Base-by-base conservation (phyloP, 2,888 invertebrate species). In the Acleris holmiana region DNA sequence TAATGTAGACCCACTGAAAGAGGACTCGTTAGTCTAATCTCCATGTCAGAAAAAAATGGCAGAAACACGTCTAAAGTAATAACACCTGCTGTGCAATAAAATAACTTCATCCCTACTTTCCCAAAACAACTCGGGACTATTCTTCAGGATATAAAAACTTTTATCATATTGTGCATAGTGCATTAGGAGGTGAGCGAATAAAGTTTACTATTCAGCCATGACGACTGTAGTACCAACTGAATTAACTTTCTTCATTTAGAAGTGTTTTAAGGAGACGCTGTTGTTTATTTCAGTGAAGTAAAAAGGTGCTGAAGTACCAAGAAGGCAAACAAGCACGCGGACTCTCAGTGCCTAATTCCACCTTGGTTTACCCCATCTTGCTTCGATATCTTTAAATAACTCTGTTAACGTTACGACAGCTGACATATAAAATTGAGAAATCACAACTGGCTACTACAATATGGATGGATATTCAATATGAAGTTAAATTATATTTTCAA, bases 141-240 rank as follows among this genome's bases (percentile, higher is more conserved):
- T 62, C 50, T 56, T 62, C 46, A 35, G 50, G 29, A 21, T 50
- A 35, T 62, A 62, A 62, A 62, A 53, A 57, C 29, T 62, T 62
- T 57, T 51, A 62, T 56, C 62, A 50, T 56, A 50, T 17, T 56
- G 56, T 50, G 50, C 56, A 49, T 41, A 49, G 44, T 46, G 56
- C 62, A 62, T 56, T 35, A 35, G 53, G 46, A 19, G 48, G 62
- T 49, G 49, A 49, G 49, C 21, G 15, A 29, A 46, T 62, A 29
- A 50, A 50, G 50, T 51, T 56, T 62, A 62, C 50, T 19, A 19
- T 29, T 35, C 48, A 48, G 17, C 54, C 48, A 55, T 50, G 56
- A 19, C 10, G 8, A 21, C 19, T 53, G 40, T 40, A 53, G 41
- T 41, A 35, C 25, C n/a, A 6, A 17, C 29, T 18, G 23, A 56